Evolutionary conservation across 2,888 invertebrate species (phyloP).

Genomic region (Campoplex capitator): DNA sequence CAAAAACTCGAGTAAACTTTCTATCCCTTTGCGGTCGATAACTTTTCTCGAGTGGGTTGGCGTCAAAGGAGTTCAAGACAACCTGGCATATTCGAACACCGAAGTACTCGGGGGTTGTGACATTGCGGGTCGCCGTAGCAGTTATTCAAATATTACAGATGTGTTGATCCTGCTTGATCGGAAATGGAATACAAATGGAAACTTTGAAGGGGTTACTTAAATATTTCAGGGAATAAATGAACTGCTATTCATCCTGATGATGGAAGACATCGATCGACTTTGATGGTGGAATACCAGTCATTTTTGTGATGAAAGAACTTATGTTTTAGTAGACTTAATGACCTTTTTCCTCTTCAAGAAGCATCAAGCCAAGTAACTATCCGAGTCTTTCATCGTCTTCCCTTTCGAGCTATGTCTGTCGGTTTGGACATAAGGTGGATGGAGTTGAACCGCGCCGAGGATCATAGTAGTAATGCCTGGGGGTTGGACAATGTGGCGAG

Average conservation of each 20-base stretch:
- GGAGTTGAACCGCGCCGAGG: slow-evolving; percentile 73
- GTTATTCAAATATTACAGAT: neutral
- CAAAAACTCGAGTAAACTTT: neutral
- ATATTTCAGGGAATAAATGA: neutral
- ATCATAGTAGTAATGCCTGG: slow-evolving; percentile 77
- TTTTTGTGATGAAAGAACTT: neutral
- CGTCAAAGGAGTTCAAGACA: neutral
- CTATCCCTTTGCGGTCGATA: neutral
- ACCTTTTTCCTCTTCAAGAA: slow-evolving; percentile 41
- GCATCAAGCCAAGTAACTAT: slow-evolving; percentile 1
- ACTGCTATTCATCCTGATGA: neutral
- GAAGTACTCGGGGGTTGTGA: neutral
- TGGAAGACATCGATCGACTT: neutral
- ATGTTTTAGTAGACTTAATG: neutral
- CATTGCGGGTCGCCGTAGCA: neutral
- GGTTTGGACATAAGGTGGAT: slow-evolving; percentile 10
- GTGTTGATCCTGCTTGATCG: neutral
- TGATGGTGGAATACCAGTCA: neutral
- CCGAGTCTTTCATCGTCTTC: neutral
- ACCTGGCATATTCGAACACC: neutral
- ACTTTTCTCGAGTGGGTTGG: neutral
- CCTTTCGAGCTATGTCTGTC: neutral
- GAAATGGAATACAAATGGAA: neutral
- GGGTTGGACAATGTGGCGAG: slow-evolving; percentile 50
- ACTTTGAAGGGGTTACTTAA: neutral